Evolutionary conservation across 92 coral and sea anemone genomes (phyloP), one percentile per base, ranked within the genome.

Genomic region (Paramuricea clavata): DNA sequence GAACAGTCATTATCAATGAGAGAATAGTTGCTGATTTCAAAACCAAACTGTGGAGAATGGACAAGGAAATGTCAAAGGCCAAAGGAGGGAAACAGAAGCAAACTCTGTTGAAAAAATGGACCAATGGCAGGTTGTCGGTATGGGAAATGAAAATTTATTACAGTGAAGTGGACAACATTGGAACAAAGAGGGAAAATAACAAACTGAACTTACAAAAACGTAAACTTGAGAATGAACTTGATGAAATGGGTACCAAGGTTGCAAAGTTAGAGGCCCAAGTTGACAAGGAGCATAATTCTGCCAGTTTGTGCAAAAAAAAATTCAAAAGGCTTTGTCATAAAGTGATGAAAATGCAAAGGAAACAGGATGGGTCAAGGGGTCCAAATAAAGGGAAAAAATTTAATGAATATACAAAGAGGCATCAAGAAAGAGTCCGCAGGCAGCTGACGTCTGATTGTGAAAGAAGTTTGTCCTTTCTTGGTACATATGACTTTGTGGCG

Each of bases 131-230:
- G 30, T 54, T 9, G 10, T 50, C 82, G 27, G 19, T 35, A 0
- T 77, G 82, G 82, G 52, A 77, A 49, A 27, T 77, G 42, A 77
- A 54, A 77, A 27, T 50, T 52, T 77, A 77, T 33, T 77, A 50
- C 30, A 50, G 69, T 77, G 69, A 77, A 77, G 42, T 77, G 27
- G 82, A 77, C 49, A 49, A 27, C 65, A 50, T 77, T 77, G 39
- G 25, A 1, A 77, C 42, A 44, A 77, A 50, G 27, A 4, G 3
- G 25, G 82, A 77, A 77, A 77, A 77, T 50, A 19, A 77, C 47
- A 27, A 77, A 77, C 30, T 77, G 36, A 47, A 30, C 22, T 15
- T 3, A 0, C 12, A 74, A 16, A 74, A 74, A 26, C 59, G 80
- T 36, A 74, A 42, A 74, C 80, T 74, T 6, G 80, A 74, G 39